phyloP scores from a whole-genome alignment of 2,113 vertebrate genomes.

The Lontra canadensis region DNA sequence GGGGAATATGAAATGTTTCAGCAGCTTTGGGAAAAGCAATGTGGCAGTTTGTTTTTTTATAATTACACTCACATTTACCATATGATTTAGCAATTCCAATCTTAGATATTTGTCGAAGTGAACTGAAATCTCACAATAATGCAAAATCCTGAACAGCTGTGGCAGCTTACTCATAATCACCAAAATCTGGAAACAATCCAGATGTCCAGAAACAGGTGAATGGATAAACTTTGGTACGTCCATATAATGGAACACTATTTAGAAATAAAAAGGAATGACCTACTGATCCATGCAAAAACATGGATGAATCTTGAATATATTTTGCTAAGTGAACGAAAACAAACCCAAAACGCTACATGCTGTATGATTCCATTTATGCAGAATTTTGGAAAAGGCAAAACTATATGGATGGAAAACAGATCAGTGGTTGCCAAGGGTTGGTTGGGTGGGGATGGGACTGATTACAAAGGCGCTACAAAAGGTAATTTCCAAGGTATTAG shows the following conservation, averaged over 20 bases:
- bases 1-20: not conserved
- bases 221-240: not conserved
- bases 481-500: not conserved
- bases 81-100: not conserved
- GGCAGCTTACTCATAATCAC: not conserved
- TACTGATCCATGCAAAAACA: not conserved
- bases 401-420: not conserved
- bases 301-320: not conserved
- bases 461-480: not conserved
- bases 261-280: not conserved
- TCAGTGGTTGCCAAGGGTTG: not conserved
- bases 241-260: not conserved
- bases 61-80: not conserved
- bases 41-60: not conserved
- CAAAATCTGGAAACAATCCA: not conserved
- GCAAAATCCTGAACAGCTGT: not conserved
- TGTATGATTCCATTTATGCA: not conserved
- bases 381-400: slow-evolving; percentile 16
- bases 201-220: not conserved
- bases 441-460: no score
- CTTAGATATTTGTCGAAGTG: not conserved
- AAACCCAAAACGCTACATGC: not conserved
- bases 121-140: not conserved
- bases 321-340: not conserved
- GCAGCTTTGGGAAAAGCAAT: not conserved